phyloP scores from a whole-genome alignment of 1,140 invertebrate genomes.

The Diachasmimorpha longicaudata region DNA sequence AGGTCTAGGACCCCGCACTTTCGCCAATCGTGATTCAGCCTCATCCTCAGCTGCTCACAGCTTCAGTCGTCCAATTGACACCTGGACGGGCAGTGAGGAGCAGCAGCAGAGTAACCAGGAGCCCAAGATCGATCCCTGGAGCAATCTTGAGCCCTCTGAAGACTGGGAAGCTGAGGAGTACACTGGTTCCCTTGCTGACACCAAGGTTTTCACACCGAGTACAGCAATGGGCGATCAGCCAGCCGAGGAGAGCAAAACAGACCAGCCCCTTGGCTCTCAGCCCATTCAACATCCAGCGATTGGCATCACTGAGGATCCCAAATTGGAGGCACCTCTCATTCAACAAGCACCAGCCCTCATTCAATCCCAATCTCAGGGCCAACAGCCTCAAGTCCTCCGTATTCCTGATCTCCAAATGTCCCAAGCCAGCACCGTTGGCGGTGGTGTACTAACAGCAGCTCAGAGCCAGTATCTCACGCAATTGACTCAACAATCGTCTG shows the following conservation, averaged over 20 bases:
- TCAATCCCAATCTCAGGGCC: slow-evolving; percentile 40
- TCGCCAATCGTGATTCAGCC: slow-evolving; percentile 40
- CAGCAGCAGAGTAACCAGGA: slow-evolving; percentile 55
- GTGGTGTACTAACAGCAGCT: slow-evolving; percentile 68
- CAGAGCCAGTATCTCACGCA: slow-evolving; percentile 76
- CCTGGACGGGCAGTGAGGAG: slow-evolving; percentile 61
- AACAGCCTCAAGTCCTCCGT: slow-evolving; percentile 24
- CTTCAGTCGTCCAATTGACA: slow-evolving; percentile 60
- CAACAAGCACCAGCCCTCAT: slow-evolving; percentile 40
- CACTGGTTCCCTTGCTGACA: slow-evolving; percentile 89
- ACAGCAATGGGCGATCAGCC: slow-evolving; percentile 47
- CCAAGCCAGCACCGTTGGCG: slow-evolving; percentile 51
- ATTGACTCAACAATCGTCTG: slow-evolving; percentile 73
- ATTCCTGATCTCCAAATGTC: slow-evolving; percentile 56
- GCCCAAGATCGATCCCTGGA: slow-evolving; percentile 68
- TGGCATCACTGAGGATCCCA: slow-evolving; percentile 42
- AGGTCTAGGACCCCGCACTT: slow-evolving; percentile 60
- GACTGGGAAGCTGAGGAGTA: slow-evolving; percentile 97
- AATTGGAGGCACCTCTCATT: slow-evolving; percentile 44
- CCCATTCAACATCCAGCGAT: background rate
- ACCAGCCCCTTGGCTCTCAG: background rate
- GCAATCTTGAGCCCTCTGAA: slow-evolving; percentile 72
- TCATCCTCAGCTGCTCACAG: slow-evolving; percentile 60
- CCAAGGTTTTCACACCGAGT: slow-evolving; percentile 91
- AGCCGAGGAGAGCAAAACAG: slow-evolving; percentile 14